Conservation (phyloP, 2,888 invertebrate genomes). For the Esperia sulphurella region DNA sequence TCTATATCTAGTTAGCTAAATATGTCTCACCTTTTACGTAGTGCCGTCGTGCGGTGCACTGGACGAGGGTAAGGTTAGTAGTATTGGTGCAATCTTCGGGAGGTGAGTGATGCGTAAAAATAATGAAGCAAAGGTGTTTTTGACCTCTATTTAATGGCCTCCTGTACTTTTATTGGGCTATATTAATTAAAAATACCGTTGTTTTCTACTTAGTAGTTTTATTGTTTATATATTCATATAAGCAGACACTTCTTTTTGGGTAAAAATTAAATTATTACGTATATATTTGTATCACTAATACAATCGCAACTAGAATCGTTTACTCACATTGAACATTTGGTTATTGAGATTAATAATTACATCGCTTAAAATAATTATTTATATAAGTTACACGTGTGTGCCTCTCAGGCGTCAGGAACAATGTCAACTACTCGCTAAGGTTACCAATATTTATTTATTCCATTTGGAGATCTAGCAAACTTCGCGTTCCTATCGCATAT, state of each 20-base stretch:
- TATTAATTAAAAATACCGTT: not conserved
- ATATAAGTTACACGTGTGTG: constrained; percentile 71
- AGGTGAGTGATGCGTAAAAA: too few species aligned
- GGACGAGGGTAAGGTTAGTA: too few species aligned
- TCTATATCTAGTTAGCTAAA: too few species aligned
- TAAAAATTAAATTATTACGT: constrained; percentile 79
- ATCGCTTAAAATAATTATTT: constrained; percentile 57
- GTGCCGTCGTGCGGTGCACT: too few species aligned
- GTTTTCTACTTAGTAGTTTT: constrained; percentile 75
- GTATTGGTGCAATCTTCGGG: too few species aligned
- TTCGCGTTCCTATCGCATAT: constrained; percentile 68
- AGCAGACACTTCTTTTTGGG: constrained; percentile 75
- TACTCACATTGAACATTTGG: constrained; percentile 78
- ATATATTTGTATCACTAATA: constrained; percentile 77
- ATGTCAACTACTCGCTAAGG: constrained; percentile 75
- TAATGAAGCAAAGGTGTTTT: too few species aligned
- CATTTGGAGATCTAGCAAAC: constrained; percentile 60
- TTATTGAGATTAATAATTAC: constrained; percentile 71
- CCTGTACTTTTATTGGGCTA: too few species aligned
- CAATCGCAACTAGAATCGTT: constrained; percentile 77
- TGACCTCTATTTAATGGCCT: too few species aligned
- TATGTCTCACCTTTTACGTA: too few species aligned
- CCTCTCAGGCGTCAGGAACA: constrained; percentile 78
- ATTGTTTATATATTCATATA: constrained; percentile 71
- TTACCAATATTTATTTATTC: constrained; percentile 37